These are phyloP conservation scores for Perdita meconis DNA, from an alignment of 2,888 invertebrate species.

Conservation along the genomic window DNA sequence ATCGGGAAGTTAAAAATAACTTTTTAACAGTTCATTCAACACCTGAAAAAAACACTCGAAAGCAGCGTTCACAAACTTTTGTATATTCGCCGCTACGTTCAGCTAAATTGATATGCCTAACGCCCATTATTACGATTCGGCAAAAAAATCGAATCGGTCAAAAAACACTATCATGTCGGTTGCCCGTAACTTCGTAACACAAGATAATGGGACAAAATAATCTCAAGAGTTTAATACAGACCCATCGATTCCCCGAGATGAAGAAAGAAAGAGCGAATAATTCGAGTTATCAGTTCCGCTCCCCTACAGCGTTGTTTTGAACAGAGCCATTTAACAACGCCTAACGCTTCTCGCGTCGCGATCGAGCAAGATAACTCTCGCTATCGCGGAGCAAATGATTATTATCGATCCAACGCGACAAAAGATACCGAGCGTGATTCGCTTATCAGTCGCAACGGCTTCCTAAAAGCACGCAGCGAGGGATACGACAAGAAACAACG, in stretches of 20 bases:
- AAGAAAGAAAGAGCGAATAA: neutral
- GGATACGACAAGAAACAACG: neutral
- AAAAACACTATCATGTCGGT: too few species aligned
- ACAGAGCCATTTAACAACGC: neutral
- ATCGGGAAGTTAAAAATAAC: too few species aligned
- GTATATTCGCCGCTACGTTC: too few species aligned
- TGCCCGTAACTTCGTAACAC: neutral
- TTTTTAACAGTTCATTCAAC: too few species aligned
- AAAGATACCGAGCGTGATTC: conserved; percentile 9
- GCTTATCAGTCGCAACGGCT: conserved; percentile 27
- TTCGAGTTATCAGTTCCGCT: neutral
- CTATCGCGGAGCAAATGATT: conserved; percentile 44
- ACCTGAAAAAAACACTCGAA: too few species aligned
- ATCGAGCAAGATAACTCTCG: conserved; percentile 16
- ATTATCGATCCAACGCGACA: conserved; percentile 37
- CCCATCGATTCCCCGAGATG: neutral
- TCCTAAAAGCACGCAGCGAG: neutral
- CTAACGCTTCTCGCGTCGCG: neutral
- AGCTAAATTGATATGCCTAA: too few species aligned
- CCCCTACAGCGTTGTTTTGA: neutral
- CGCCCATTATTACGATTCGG: too few species aligned
- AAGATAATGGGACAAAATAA: neutral
- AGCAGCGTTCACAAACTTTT: too few species aligned
- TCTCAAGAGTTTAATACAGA: neutral
- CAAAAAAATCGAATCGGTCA: too few species aligned